Evolutionary conservation across 2,888 invertebrate genomes (phyloP).

Genomic region (Ischnus inquisitorius): DNA sequence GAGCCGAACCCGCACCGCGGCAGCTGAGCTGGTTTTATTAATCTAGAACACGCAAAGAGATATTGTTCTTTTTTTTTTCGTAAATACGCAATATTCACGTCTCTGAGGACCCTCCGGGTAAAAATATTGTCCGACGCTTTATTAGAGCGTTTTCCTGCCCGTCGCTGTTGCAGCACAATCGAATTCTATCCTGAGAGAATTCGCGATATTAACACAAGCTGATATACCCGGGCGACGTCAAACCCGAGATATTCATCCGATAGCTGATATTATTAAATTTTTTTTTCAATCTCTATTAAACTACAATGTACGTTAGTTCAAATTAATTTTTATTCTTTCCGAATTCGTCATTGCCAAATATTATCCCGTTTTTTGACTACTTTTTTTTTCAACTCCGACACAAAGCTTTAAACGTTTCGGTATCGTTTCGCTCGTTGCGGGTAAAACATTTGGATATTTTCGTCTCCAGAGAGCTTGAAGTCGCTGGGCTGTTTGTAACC

Average conservation of each 20-base stretch:
- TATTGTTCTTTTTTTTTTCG: conserved; percentile 75
- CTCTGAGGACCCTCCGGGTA: background rate
- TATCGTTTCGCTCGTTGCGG: conserved; percentile 34
- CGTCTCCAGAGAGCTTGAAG: conserved; percentile 49
- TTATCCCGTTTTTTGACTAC: background rate
- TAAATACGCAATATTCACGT: conserved; percentile 74
- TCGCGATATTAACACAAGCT: conserved; percentile 17
- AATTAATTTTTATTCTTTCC: background rate
- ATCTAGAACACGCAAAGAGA: conserved; percentile 80
- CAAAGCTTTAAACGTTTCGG: conserved; percentile 38
- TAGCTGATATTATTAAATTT: conserved; percentile 5
- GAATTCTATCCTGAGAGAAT: conserved; percentile 1
- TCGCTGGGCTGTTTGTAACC: conserved; percentile 55
- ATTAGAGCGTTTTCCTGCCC: conserved; percentile 30
- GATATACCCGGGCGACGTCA: background rate
- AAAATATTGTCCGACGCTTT: conserved; percentile 44
- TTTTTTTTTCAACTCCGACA: background rate
- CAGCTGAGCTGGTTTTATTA: conserved; percentile 83
- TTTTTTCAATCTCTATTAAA: background rate
- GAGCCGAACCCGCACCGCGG: conserved; percentile 10
- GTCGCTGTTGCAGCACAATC: background rate
- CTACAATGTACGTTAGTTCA: too few species aligned
- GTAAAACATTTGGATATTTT: conserved; percentile 69
- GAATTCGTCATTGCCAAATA: background rate
- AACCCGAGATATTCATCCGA: background rate